Base-by-base conservation (phyloP, 1,140 invertebrate species). In the Drosophila seguyi region DNA sequence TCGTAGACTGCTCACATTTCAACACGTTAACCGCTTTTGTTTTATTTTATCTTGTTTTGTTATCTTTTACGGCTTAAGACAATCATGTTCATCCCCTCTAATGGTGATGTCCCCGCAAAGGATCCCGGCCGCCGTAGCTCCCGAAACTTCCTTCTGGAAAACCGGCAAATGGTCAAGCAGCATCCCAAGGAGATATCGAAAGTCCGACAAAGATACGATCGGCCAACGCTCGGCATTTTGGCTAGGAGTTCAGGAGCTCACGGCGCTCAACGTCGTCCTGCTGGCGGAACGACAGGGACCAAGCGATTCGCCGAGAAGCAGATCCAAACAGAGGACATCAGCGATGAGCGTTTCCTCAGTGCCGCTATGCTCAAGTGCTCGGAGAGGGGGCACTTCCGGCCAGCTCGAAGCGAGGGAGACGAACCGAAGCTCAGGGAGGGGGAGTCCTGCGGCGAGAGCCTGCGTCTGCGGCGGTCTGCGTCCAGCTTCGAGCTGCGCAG, bases 401-500 rank as follows among this genome's bases (percentile, higher is more conserved):
- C 27, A 27, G 41, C 41, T 10, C 63, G 62, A 48, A 87, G 84
- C 52, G 84, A 88, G 22, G 76, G 67, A 4, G 84, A 87, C n/a
- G 80, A 88, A 2, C 27, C 42, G 0, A 8, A 38, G 13, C 5
- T 29, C 1, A 16, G 27, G 6, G 22, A 39, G 11, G 31, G 39
- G 6, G 11, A 16, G n/a, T 22, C 22, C 14, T 13, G 11, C 11
- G 16, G 27, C 31, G n/a, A 55, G 0, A 29, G n/a, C 1, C 13
- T 14, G 22, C 5, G 27, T 7, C 31, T 87, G 50, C 60, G 80
- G 57, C 68, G 85, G 31, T 68, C 56, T 58, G 65, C 68, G 10
- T 90, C 84, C 56, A 80, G 75, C 39, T 80, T 71, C 16, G 84
- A 86, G 62, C 66, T 86, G 66, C 84, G 84, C 71, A 79, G 25